Evolutionary conservation across 2,113 vertebrate species (phyloP).

Genomic region (Grammomys dolichurus): DNA sequence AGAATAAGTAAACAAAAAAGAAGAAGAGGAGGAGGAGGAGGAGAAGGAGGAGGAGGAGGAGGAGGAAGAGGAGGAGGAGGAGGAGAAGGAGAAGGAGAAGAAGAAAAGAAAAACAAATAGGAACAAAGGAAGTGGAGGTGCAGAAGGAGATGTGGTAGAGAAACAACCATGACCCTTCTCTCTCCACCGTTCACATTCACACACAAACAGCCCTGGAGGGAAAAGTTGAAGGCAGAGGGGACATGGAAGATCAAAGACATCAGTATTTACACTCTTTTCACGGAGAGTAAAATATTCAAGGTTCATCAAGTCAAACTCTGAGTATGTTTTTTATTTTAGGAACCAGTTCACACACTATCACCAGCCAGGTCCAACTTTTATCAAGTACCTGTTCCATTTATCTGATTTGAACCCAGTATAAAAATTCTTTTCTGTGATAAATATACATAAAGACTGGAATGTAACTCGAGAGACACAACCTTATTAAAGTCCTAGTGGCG

Average conservation of each 20-base stretch:
- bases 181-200: not conserved
- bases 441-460: slow-evolving; percentile 34
- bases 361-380: not conserved
- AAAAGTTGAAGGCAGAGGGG: not conserved
- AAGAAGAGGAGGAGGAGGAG: too few species aligned
- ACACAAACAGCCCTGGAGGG: not conserved
- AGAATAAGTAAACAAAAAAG: too few species aligned
- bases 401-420: not conserved
- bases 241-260: not conserved
- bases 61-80: too few species aligned
- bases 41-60: too few species aligned
- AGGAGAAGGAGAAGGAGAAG: too few species aligned
- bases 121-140: not conserved
- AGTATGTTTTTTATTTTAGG: not conserved
- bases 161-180: not conserved
- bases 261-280: not conserved
- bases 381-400: not conserved
- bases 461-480: not conserved
- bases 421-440: slow-evolving; percentile 3
- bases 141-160: not conserved
- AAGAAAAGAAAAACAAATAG: too few species aligned
- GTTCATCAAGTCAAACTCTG: not conserved
- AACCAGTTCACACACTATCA: not conserved
- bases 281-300: slow-evolving; percentile 35
- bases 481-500: not conserved